Conservation (phyloP, 2,113 vertebrate species). For the Chamaetylas fuelleborni region DNA sequence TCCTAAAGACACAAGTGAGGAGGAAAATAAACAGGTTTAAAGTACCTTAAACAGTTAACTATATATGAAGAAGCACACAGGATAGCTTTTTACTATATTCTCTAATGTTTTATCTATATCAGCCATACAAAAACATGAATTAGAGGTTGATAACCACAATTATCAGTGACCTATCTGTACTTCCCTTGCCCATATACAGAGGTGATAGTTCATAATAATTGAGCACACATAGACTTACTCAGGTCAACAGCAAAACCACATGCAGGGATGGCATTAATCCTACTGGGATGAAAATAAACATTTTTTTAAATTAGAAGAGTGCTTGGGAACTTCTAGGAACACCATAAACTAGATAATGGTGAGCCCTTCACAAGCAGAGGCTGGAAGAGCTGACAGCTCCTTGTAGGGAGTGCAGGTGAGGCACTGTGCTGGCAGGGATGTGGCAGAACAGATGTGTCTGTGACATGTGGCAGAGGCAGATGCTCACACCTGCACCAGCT, state of each 20-base stretch:
- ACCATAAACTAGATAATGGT: background rate
- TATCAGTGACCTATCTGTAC: background rate
- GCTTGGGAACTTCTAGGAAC: background rate
- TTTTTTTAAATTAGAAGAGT: background rate
- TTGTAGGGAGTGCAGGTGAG: background rate
- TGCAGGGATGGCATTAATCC: background rate
- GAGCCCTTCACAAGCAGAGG: background rate
- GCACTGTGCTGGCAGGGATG: background rate
- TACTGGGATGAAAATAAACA: background rate
- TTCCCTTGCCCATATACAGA: background rate
- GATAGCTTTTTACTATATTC: background rate
- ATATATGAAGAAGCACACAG: background rate
- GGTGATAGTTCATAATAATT: background rate
- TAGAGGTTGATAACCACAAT: background rate
- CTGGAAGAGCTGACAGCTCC: background rate
- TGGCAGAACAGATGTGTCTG: rapidly evolving
- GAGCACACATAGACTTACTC: background rate
- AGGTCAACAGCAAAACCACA: background rate
- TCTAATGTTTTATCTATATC: background rate
- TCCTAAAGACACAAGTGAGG: background rate
- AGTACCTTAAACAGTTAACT: background rate
- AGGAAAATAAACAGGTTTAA: background rate
- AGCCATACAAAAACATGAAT: background rate
- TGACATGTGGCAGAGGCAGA: background rate
- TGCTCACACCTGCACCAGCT: background rate